These are phyloP conservation scores for Chloebia gouldiae DNA, from an alignment of 2,113 vertebrate genomes.

Conservation along the genomic window DNA sequence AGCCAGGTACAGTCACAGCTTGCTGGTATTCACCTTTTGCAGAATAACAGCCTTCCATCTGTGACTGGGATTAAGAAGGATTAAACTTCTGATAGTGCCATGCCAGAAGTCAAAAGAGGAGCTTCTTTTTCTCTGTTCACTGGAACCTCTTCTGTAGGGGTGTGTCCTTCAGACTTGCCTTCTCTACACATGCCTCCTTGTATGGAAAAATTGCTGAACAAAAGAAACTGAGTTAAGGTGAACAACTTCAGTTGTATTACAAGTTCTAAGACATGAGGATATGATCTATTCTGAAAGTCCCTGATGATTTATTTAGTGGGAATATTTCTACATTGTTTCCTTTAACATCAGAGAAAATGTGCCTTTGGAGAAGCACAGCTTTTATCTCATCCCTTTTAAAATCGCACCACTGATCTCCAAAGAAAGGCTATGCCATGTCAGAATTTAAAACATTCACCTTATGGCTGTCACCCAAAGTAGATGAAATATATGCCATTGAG, in stretches of 20 bases:
- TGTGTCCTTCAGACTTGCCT: not conserved
- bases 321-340: constrained; percentile 66
- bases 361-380: constrained; percentile 7
- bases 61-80: not conserved
- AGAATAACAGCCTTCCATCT: not conserved
- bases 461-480: constrained; percentile 14
- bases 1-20: not conserved
- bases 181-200: not conserved
- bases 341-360: constrained; percentile 51
- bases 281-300: constrained; percentile 43
- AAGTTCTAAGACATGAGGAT: constrained; percentile 35
- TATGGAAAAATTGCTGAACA: not conserved
- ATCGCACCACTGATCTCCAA: constrained; percentile 18
- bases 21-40: not conserved
- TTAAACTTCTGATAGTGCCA: not conserved
- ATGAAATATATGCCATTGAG: not conserved
- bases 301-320: constrained; percentile 60
- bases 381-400: constrained; percentile 54
- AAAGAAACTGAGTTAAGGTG: constrained; percentile 22
- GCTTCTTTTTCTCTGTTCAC: not conserved
- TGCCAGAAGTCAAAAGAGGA: not conserved
- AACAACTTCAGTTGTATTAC: constrained; percentile 39
- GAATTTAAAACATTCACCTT: constrained; percentile 48
- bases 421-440: constrained; percentile 32
- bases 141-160: not conserved